Conservation (phyloP, 2,797 vertebrate species). For the Lateolabrax maculatus region DNA sequence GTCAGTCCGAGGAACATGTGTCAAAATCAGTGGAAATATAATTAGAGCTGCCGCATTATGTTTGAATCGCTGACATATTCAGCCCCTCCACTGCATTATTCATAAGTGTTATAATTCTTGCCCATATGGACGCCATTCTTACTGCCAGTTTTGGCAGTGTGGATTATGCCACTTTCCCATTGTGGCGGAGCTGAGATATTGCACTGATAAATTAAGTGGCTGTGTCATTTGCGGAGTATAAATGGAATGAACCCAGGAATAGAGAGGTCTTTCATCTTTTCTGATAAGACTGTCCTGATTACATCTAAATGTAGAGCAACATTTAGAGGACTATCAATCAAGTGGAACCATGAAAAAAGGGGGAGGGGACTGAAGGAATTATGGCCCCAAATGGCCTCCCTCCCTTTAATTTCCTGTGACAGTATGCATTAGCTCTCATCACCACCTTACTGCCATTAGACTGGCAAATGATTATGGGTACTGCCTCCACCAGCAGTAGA, state of each 20-base stretch:
- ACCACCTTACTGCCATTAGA: conserved; percentile 78
- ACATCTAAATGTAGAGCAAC: conserved; percentile 90
- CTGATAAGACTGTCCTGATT: conserved; percentile 87
- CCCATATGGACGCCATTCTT: conserved; percentile 54
- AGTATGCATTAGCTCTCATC: conserved; percentile 80
- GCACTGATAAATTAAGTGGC: conserved; percentile 83
- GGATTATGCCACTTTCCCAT: conserved; percentile 64
- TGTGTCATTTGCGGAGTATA: conserved; percentile 82
- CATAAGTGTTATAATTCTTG: conserved; percentile 70
- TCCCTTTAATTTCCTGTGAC: conserved; percentile 84
- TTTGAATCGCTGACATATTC: conserved; percentile 55
- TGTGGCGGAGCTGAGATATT: conserved; percentile 67
- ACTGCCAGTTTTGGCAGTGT: conserved; percentile 52
- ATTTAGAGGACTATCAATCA: conserved; percentile 88
- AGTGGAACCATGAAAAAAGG: conserved; percentile 66
- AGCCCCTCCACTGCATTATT: conserved; percentile 63
- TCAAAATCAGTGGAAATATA: conserved; percentile 65
- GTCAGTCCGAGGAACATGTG: conserved; percentile 55
- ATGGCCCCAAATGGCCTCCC: conserved; percentile 76
- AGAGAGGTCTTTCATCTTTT: conserved; percentile 88
- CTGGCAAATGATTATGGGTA: conserved; percentile 77
- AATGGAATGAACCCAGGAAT: conserved; percentile 87
- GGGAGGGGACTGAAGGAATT: conserved; percentile 73
- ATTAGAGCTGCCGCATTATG: conserved; percentile 56
- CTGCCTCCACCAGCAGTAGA: conserved; percentile 62